phyloP scores from a whole-genome alignment of 2,888 invertebrate genomes.

The Ganaspis brasiliensis region DNA sequence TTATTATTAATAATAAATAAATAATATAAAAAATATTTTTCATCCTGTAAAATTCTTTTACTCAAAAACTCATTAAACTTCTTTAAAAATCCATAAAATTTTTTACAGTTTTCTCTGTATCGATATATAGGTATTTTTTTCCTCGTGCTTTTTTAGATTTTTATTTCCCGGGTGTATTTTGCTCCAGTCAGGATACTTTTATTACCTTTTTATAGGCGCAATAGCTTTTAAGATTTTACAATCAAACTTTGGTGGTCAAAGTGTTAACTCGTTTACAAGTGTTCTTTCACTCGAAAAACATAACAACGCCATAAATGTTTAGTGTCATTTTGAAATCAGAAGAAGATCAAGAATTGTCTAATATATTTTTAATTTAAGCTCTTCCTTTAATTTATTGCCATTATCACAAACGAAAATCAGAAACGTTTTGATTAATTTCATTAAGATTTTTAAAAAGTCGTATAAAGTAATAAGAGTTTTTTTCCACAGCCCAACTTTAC shows the following conservation, averaged over 20 bases:
- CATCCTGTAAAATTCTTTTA: too few relatives aligned
- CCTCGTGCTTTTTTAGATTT: background rate
- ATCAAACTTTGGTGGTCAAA: background rate
- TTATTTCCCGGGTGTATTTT: background rate
- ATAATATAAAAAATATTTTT: too few relatives aligned
- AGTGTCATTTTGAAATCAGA: background rate
- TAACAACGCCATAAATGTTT: slow-evolving; percentile 24
- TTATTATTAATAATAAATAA: too few relatives aligned
- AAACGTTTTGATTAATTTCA: too few relatives aligned
- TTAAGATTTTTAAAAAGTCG: too few relatives aligned
- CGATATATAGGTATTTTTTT: background rate
- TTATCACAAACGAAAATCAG: too few relatives aligned
- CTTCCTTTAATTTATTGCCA: background rate
- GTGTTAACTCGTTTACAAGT: slow-evolving; percentile 20
- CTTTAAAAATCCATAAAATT: too few relatives aligned
- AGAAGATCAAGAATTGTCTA: background rate
- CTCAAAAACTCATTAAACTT: too few relatives aligned
- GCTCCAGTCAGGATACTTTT: background rate
- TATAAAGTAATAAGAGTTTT: too few relatives aligned
- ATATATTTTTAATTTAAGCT: background rate
- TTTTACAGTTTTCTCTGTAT: background rate
- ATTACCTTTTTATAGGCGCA: background rate
- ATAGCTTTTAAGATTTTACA: slow-evolving; percentile 9
- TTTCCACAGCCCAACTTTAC: too few relatives aligned
- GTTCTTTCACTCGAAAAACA: background rate